Evolutionary conservation across 2,888 invertebrate genomes (phyloP), one percentile per base, ranked within the genome.

Genomic region (Melanotus villosus): DNA sequence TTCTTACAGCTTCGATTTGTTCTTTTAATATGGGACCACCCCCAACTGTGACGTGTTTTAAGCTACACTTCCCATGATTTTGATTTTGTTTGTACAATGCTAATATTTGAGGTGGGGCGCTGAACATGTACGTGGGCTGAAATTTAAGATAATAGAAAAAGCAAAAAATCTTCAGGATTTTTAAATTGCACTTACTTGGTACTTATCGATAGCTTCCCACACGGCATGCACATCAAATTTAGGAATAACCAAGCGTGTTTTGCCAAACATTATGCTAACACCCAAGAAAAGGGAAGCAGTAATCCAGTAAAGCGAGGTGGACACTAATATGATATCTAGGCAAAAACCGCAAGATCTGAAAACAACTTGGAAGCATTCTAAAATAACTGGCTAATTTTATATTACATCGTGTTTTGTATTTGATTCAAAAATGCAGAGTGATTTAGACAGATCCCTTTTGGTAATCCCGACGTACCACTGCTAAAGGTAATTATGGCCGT

Each of bases 281-380:
- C 72, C 70, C n/a, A 79, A 60, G 12, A 75, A 67, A n/a, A 80
- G 3, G 10, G 77, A 72, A 5, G 78, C 70, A 7, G 83, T 80
- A 38, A 83, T 79, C 83, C 83, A 83, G 60, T 83, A 82, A 6
- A 81, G 66, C 4, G 81, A 76, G 1, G 81, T 60, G 64, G 74
- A 81, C 16, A 72, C 59, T 21, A 81, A 69, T n/a, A 32, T 21
- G 1, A 75, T 72, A 16, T 59, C 18, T 10, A 71, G 69, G 5
- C 76, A 12, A 4, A 47, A 58, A 7, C 70, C 74, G 34, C 58
- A 50, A 26, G 71, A 38, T 34, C 79, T 79, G 41, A 62, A 21
- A 57, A 7, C n/a, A n/a, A n/a, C n/a, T n/a, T n/a, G n/a, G n/a
- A n/a, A n/a, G n/a, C n/a, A n/a, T n/a, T n/a, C n/a, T n/a, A n/a